phyloP scores from a whole-genome alignment of 2,113 vertebrate genomes.

The Dermatemys mawii region DNA sequence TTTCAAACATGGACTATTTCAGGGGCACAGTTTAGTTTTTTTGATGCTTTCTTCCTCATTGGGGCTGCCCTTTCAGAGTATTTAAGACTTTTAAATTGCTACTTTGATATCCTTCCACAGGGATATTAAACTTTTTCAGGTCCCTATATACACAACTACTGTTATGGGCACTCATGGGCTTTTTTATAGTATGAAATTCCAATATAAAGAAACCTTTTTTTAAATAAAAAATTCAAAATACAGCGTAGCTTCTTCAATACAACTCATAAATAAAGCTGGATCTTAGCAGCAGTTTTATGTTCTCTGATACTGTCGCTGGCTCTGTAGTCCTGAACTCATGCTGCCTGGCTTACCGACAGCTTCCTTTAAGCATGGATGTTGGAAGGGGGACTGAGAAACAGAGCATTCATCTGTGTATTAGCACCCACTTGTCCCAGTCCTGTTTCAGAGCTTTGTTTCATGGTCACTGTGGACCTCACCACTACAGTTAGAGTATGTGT shows the following conservation, averaged over 20 bases:
- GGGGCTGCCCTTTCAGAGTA: not conserved
- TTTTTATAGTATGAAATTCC: no score
- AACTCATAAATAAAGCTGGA: not conserved
- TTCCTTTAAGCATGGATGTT: not conserved
- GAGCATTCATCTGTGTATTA: not conserved
- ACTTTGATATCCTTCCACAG: not conserved
- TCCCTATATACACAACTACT: not conserved
- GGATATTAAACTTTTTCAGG: not conserved
- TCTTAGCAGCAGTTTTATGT: not conserved
- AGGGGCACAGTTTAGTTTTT: not conserved
- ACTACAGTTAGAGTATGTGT: not conserved
- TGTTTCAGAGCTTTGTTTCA: not conserved
- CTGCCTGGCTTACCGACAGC: not conserved
- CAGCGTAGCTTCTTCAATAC: not conserved
- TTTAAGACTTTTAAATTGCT: not conserved
- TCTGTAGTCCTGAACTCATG: not conserved
- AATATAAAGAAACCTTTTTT: not conserved
- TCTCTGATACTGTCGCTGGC: not conserved
- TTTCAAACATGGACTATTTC: not conserved
- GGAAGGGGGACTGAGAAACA: not conserved
- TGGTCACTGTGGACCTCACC: not conserved
- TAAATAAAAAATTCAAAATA: not conserved
- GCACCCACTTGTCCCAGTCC: not conserved
- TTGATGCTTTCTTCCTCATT: not conserved
- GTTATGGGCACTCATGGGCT: not conserved